Conservation (phyloP, 2,888 invertebrate species). For the Tachystola acroxantha region DNA sequence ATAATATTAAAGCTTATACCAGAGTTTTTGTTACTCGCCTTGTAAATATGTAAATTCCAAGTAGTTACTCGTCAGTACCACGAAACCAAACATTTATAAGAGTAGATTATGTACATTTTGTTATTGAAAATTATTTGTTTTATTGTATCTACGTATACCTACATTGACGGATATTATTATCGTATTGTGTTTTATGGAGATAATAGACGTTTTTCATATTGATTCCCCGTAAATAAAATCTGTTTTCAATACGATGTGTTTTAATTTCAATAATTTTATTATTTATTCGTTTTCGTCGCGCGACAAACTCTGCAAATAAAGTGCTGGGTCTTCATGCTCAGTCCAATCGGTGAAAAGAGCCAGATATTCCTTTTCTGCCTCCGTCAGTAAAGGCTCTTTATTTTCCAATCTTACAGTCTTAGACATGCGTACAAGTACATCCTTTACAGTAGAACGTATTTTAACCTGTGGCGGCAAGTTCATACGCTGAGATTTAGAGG, state of each 20-base stretch:
- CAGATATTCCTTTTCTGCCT: constrained; percentile 56
- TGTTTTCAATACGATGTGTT: constrained; percentile 56
- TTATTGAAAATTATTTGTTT: constrained; percentile 59
- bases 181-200: constrained; percentile 62
- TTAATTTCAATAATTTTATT: constrained; percentile 17
- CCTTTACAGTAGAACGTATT: neutral
- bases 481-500: neutral
- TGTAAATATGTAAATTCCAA: constrained; percentile 77
- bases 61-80: constrained; percentile 69
- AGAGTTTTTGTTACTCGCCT: constrained; percentile 53
- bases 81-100: constrained; percentile 74
- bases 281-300: neutral
- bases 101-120: constrained; percentile 70
- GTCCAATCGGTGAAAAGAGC: constrained; percentile 62
- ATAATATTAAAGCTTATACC: constrained; percentile 52
- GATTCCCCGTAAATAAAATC: constrained; percentile 66
- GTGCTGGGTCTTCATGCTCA: constrained; percentile 46
- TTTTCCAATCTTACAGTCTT: constrained; percentile 12
- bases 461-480: neutral
- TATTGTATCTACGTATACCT: constrained; percentile 32
- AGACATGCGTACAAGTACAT: neutral
- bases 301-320: constrained; percentile 33
- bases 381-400: constrained; percentile 29
- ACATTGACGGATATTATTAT: constrained; percentile 44
- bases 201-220: constrained; percentile 57